A percentile compares a stretch with the other conserved stretches of the same genome.
These are phyloP conservation scores for Scelioninae gen. 2 DNA, from an alignment of 2,888 invertebrate species.

Conservation along the genomic window DNA sequence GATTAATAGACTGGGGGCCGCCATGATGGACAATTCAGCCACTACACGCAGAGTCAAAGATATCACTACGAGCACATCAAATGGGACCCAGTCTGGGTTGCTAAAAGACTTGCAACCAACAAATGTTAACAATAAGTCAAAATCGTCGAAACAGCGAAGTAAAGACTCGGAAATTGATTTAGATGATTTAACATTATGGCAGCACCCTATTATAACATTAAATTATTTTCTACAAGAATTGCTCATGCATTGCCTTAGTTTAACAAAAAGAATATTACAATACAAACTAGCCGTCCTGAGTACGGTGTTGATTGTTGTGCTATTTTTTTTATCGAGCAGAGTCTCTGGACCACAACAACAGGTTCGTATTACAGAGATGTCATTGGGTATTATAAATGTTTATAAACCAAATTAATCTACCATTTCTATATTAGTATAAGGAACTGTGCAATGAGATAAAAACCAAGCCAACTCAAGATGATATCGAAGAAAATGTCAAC, in stretches of 20 bases:
- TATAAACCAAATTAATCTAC: too few relatives aligned
- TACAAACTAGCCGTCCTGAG: constrained; percentile 71
- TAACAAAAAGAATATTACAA: constrained; percentile 70
- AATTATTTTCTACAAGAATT: constrained; percentile 73
- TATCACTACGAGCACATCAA: constrained; percentile 59
- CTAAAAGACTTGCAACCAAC: constrained; percentile 46
- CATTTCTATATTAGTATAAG: too few relatives aligned
- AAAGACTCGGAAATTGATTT: constrained; percentile 65
- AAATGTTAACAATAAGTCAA: constrained; percentile 46
- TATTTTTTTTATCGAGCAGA: constrained; percentile 70
- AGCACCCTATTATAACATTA: constrained; percentile 72
- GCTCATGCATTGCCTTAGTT: constrained; percentile 69
- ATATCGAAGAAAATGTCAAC: too few relatives aligned
- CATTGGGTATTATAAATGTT: too few relatives aligned
- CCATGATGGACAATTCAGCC: constrained; percentile 69
- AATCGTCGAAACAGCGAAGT: constrained; percentile 52
- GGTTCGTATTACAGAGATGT: too few relatives aligned
- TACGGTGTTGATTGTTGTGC: constrained; percentile 66
- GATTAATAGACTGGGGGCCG: constrained; percentile 69
- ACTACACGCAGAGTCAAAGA: constrained; percentile 70
- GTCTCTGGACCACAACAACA: constrained; percentile 73
- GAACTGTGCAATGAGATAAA: too few relatives aligned
- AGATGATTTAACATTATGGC: constrained; percentile 72
- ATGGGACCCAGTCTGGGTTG: constrained; percentile 61
- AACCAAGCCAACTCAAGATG: too few relatives aligned